These are phyloP conservation scores for Metallyticus violacea DNA, from an alignment of 2,888 invertebrate genomes.

Conservation along the genomic window DNA sequence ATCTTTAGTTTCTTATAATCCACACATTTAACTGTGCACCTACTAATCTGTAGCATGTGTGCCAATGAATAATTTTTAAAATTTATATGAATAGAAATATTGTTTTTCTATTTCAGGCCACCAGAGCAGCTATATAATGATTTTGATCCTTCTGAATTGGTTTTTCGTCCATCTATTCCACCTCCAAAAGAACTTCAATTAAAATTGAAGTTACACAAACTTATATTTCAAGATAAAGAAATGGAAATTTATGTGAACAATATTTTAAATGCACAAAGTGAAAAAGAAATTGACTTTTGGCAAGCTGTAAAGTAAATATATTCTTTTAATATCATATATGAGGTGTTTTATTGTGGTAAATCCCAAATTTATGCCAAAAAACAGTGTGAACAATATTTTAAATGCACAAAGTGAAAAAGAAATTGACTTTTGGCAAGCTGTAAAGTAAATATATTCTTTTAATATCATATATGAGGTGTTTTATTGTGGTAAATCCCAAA, in stretches of 20 bases:
- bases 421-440: neutral
- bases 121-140: constrained; percentile 61
- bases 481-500: no score
- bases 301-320: neutral
- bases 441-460: neutral
- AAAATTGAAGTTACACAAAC: neutral
- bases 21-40: no score
- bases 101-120: constrained; percentile 51
- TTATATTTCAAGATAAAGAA: neutral
- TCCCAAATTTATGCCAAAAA: no score
- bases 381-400: neutral
- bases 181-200: constrained; percentile 42
- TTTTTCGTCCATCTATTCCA: constrained; percentile 71
- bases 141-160: constrained; percentile 68
- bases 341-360: no score
- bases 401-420: neutral
- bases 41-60: no score
- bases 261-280: neutral
- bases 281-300: neutral
- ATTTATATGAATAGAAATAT: no score
- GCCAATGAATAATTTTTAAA: no score
- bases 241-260: neutral
- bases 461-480: no score
- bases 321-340: no score
- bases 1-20: no score